Evolutionary conservation across 1,140 invertebrate species (phyloP), one percentile per base, ranked within the genome.

Genomic region (Apis cerana): DNA sequence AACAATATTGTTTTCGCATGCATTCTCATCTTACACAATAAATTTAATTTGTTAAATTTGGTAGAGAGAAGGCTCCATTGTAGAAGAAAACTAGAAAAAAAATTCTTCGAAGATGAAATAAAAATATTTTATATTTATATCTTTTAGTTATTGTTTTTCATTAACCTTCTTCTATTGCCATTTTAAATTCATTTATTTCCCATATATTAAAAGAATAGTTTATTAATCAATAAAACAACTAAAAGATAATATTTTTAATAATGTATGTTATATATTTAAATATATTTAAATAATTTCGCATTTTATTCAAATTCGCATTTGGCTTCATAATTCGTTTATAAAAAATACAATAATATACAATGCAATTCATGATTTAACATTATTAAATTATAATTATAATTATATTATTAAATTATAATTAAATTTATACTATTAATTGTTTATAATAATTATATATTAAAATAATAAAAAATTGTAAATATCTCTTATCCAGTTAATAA

Each of bases 21-120:
- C 86, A 88, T 90, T 92, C 92, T 92, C 90, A 70, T 94, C 92
- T 92, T 85, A 88, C 80, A 76, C 89, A 84, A 82, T 83, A 93
- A 94, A 93, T 94, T 94, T 93, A 93, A 90, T 83, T 67, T 21
- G 85, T 88, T 93, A 93, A 93, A 94, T 92, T 86, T 84, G 90
- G 91, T 87, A 93, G 92, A 94, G 91, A 93, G 92, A 91, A 91
- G 82, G 89, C 84, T 79, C 27, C 15, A 27, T 56, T 74, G 15
- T 78, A n/a, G 64, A 59, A 65, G 67, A 65, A n/a, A 19, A 43
- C 50, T 21, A n/a, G 52, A 19, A 27, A 1, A 27, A 27, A n/a
- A 27, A 27, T 1, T 17, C 15, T 65, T 43, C 17, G 15, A 48
- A 21, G 13, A 15, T 85, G 27, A 19, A 67, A 48, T 64, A 65